These are phyloP conservation scores for Nemotelus nigrinus DNA, from an alignment of 2,888 invertebrate species.

Conservation along the genomic window DNA sequence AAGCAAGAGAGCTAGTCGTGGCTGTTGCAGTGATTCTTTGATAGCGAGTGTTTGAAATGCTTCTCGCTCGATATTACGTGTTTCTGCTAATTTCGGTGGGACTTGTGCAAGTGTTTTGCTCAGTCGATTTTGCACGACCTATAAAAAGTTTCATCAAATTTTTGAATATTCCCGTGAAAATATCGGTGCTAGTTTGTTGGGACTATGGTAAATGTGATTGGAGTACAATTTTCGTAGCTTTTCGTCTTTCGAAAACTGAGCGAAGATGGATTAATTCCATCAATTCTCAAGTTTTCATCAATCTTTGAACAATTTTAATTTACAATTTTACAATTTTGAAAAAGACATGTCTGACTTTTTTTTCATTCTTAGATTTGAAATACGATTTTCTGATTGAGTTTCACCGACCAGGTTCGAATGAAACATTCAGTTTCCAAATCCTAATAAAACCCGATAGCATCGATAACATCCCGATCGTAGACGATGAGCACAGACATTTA, in stretches of 20 bases:
- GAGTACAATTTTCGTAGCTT: too few species aligned
- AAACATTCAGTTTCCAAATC: conserved; percentile 51
- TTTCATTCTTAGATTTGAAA: conserved; percentile 34
- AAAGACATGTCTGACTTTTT: not conserved
- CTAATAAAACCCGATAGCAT: conserved; percentile 48
- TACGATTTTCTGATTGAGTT: conserved; percentile 40
- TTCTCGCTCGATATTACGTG: too few species aligned
- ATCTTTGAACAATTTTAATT: too few species aligned
- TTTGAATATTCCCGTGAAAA: conserved; percentile 47
- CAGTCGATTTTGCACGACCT: conserved; percentile 47
- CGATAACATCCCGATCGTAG: conserved; percentile 51
- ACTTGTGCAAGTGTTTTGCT: not conserved
- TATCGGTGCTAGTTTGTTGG: conserved; percentile 54
- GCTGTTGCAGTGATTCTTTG: too few species aligned
- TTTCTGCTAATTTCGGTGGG: too few species aligned
- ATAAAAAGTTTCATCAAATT: conserved; percentile 47
- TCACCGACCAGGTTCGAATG: conserved; percentile 7
- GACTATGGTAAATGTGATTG: conserved; percentile 49
- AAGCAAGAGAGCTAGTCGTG: too few species aligned
- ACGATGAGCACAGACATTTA: conserved; percentile 53
- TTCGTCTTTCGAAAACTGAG: too few species aligned
- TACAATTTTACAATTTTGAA: too few species aligned
- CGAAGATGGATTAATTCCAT: too few species aligned
- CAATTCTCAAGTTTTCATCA: not conserved
- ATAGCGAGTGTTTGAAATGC: too few species aligned